Conservation (phyloP, 2,113 vertebrate genomes). For the Microcebus griseorufus region DNA sequence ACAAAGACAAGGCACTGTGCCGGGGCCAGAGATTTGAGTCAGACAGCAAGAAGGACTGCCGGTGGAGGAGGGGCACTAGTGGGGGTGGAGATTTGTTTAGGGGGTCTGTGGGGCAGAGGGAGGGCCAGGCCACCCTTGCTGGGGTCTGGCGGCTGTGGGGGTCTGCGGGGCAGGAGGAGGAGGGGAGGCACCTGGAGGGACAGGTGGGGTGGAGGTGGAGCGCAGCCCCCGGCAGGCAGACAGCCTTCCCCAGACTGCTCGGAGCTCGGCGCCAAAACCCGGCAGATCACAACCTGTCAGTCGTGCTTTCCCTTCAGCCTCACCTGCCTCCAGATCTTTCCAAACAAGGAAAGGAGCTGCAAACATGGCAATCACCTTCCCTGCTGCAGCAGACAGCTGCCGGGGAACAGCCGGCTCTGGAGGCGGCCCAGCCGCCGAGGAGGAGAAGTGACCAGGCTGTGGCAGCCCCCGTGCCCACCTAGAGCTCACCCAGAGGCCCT, state of each 20-base stretch:
- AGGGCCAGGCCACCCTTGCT: background rate
- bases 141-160: background rate
- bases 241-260: background rate
- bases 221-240: background rate
- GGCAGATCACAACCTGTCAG: constrained; percentile 65
- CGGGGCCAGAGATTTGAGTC: background rate
- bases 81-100: background rate
- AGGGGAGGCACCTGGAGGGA: background rate
- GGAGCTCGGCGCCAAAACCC: background rate
- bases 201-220: accelerated
- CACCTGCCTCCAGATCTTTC: constrained; percentile 70
- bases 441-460: accelerated
- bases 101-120: background rate
- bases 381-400: constrained; percentile 32
- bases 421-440: background rate
- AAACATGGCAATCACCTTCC: constrained; percentile 50
- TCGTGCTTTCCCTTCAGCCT: constrained; percentile 30
- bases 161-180: background rate
- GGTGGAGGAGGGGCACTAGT: too few relatives aligned
- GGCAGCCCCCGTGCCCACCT: too few relatives aligned
- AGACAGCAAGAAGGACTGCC: background rate
- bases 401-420: background rate
- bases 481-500: accelerated
- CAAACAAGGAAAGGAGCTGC: constrained; percentile 61
- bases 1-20: background rate